Conservation (phyloP, 1,140 invertebrate species). For the Tetramorium parvispinum region DNA sequence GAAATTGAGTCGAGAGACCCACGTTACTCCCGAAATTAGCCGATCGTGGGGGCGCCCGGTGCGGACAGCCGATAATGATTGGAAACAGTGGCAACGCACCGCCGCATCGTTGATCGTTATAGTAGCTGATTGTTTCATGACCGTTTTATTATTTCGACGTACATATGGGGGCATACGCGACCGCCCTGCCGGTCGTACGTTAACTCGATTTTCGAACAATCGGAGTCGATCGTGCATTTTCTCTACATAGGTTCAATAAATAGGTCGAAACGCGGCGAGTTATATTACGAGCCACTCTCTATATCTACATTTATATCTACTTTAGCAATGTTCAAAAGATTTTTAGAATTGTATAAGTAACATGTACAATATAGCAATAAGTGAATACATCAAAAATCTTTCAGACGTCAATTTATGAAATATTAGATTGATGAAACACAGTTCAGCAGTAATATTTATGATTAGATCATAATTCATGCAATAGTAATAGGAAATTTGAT, state of each 20-base stretch:
- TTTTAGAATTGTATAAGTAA: background rate
- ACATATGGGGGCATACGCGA: conserved; percentile 27
- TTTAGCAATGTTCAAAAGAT: background rate
- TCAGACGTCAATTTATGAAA: background rate
- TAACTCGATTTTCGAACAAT: conserved; percentile 70
- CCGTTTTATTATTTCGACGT: conserved; percentile 73
- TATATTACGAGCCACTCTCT: conserved; percentile 40
- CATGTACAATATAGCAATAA: background rate
- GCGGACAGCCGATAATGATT: conserved; percentile 74
- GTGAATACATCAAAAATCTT: background rate
- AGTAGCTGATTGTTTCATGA: conserved; percentile 72
- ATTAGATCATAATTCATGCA: background rate
- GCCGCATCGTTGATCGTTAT: conserved; percentile 70
- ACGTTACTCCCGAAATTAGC: conserved; percentile 62
- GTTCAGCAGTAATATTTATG: conserved; percentile 3
- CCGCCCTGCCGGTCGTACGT: conserved; percentile 36
- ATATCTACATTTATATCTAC: background rate
- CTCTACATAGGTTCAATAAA: conserved; percentile 36
- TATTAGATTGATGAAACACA: conserved; percentile 11
- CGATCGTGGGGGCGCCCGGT: conserved; percentile 55
- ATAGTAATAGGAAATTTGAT: conserved; percentile 4
- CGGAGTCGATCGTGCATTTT: conserved; percentile 61
- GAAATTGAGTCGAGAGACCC: conserved; percentile 60
- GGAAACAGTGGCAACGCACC: conserved; percentile 62
- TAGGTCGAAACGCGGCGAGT: conserved; percentile 31